Percentiles rank a stretch among this genome's conserved stretches.
Conservation (phyloP, 2,888 invertebrate species). For the Gibbula magus region DNA sequence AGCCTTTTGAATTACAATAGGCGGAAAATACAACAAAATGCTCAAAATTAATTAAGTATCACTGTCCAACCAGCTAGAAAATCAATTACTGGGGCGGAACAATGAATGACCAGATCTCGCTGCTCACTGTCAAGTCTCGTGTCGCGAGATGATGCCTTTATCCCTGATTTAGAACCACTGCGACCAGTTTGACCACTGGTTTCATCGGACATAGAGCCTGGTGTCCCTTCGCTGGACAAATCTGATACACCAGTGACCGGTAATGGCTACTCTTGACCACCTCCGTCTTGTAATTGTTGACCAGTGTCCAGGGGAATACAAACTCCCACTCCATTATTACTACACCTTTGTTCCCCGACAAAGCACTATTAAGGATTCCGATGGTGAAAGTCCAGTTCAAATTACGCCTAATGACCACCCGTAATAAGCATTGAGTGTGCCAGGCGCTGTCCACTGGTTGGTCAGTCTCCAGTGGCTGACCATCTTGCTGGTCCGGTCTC, state of each 20-base stretch:
- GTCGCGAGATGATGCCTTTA: slow-evolving; percentile 13
- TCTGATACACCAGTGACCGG: slow-evolving; percentile 3
- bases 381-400: slow-evolving; percentile 7
- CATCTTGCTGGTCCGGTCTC: background rate
- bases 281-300: slow-evolving; percentile 2
- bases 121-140: slow-evolving; percentile 29
- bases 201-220: background rate
- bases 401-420: slow-evolving; percentile 20
- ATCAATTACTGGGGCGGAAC: slow-evolving; percentile 22
- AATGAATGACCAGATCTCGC: slow-evolving; percentile 20
- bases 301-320: background rate
- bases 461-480: background rate
- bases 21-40: slow-evolving; percentile 32
- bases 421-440: background rate
- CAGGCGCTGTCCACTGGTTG: too few species aligned
- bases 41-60: slow-evolving; percentile 34
- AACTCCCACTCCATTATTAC: background rate
- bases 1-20: slow-evolving; percentile 24
- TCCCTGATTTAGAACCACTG: too few species aligned
- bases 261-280: slow-evolving; percentile 3
- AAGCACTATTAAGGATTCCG: background rate
- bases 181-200: slow-evolving; percentile 13
- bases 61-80: slow-evolving; percentile 26
- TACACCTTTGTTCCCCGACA: background rate
- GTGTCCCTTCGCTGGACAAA: background rate